Evolutionary conservation across 2,113 vertebrate species (phyloP).

Genomic region (Uria lomvia): DNA sequence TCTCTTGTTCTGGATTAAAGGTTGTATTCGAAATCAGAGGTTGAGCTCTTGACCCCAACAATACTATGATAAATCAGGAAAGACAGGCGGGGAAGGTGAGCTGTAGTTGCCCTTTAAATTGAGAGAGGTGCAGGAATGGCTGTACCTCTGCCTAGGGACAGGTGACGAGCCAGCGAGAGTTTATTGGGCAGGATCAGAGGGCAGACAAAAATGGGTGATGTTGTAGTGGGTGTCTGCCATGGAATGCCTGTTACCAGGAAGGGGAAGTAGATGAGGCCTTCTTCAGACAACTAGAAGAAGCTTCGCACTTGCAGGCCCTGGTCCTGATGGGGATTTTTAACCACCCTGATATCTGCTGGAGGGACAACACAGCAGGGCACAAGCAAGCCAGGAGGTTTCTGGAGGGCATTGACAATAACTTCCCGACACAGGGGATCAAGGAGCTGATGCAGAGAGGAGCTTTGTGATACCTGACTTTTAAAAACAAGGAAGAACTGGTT

Average conservation of each 20-base stretch:
- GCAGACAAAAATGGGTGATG: not conserved
- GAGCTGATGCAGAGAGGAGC: not conserved
- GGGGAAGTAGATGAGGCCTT: not conserved
- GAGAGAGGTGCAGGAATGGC: not conserved
- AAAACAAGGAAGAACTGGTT: not conserved
- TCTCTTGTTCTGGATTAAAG: not conserved
- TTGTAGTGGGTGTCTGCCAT: not conserved
- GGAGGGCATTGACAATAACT: not conserved
- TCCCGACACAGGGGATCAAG: not conserved
- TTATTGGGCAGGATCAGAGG: not conserved
- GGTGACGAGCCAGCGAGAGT: not conserved
- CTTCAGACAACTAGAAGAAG: not conserved
- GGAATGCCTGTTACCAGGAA: not conserved
- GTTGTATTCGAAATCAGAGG: not conserved
- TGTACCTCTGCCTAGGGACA: not conserved
- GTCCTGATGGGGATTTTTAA: not conserved
- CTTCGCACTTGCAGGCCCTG: not conserved
- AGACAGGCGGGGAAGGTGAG: not conserved
- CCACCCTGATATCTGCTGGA: not conserved
- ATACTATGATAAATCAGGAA: not conserved
- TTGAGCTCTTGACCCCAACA: not conserved
- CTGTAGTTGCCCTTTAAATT: not conserved
- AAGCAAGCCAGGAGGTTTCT: not conserved
- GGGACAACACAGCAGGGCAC: not conserved
- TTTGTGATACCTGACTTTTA: not conserved